Base-by-base conservation (phyloP, 2,797 vertebrate species). In the Sphaeramia orbicularis region DNA sequence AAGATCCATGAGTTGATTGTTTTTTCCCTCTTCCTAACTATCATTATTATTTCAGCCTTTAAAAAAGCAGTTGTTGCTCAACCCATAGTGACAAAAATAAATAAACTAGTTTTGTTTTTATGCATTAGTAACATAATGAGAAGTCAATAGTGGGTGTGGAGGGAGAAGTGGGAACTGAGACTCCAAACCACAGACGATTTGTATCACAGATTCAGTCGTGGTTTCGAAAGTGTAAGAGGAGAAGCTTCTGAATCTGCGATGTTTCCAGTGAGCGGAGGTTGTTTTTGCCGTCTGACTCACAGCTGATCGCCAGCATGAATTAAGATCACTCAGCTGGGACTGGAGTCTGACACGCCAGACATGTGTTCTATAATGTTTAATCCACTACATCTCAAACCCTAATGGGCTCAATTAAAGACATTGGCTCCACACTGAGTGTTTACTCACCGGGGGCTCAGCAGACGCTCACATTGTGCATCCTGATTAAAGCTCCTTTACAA, bases 381-480 rank as follows among this genome's bases (percentile, higher is more conserved):
- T 87, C 88, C 72, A 61, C 51, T 24, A 77, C 71, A 49, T 84
- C 72, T 79, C 64, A 56, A 13, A 35, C 61, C 32, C 48, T 88
- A 78, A 90, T 81, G 69, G 57, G 91, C 88, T 91, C 74, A 77
- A 65, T 87, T 86, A 83, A 18, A 57, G 79, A 71, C 85, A 71
- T 27, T 68, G 49, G 84, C 74, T 24, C 10, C 83, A 63, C 1
- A 30, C 71, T 76, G 76, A 67, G 61, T 65, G 83, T 89, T 83
- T 62, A 76, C 55, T 73, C 57, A 49, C 48, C 36, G 18, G 73
- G 15, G 10, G 14, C 78, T 71, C 40, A 53, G 52, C 63, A 56
- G 7, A 10, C 7, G 32, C 7, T 35, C 32, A 35, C 65, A 47
- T 59, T 62, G 52, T 4, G 48, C 48, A 10, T 21, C 53, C 45